Conservation (phyloP, 2,888 invertebrate genomes). For the Polyommatus iphigenia region DNA sequence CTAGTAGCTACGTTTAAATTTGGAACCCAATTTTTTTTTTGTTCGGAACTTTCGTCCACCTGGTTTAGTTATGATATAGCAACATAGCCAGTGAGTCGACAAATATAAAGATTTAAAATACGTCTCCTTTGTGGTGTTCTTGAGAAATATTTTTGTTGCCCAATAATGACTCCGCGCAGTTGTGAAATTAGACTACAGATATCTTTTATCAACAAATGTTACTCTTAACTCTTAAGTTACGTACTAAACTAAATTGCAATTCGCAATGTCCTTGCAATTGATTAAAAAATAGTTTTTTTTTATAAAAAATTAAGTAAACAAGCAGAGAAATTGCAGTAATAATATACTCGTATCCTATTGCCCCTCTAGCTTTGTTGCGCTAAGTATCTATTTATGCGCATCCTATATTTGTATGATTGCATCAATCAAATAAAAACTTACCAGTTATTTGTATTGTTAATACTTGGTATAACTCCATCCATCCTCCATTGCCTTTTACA, state of each 20-base stretch:
- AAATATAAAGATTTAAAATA: neutral
- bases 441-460: constrained; percentile 61
- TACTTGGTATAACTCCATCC: constrained; percentile 62
- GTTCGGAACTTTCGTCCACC: too few relatives aligned
- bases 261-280: neutral
- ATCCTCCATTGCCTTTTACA: constrained; percentile 49
- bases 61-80: too few relatives aligned
- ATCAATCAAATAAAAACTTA: constrained; percentile 44
- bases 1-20: too few relatives aligned
- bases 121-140: neutral
- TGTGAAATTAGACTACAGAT: constrained; percentile 8
- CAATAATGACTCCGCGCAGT: neutral
- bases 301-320: too few relatives aligned
- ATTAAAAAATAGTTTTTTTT: neutral
- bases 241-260: neutral
- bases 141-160: constrained; percentile 9
- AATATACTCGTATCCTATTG: too few relatives aligned
- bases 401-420: too few relatives aligned
- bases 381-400: too few relatives aligned
- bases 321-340: too few relatives aligned
- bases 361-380: too few relatives aligned
- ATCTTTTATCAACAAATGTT: neutral
- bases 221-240: neutral
- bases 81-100: neutral
- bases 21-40: too few relatives aligned